Base-by-base conservation (phyloP, 2,888 invertebrate species). In the Sturmia bella region DNA sequence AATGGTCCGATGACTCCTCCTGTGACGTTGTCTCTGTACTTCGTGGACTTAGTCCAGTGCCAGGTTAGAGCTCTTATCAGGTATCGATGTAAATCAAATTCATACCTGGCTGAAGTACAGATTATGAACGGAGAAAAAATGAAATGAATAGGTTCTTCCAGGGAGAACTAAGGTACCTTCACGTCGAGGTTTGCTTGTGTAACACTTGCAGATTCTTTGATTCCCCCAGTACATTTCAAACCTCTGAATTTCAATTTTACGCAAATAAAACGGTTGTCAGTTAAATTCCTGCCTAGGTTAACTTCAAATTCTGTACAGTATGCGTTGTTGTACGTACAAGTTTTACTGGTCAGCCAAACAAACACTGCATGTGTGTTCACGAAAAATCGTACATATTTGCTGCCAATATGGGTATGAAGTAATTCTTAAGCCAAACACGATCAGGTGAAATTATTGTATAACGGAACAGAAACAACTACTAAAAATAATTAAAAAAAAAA, bases 351-450 rank as follows among this genome's bases (percentile, higher is more conserved):
- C 37, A 39, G 63, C 37, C 9, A 32, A 13, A 2, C 43, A 54
- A 52, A 59, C n/a, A n/a, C n/a, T 21, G 19, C 5, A n/a, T n/a
- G 19, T 50, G 11, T 37, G 39, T 21, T 11, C 17, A 54, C 37
- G 12, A 27, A 45, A 3, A 41, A 13, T 7, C 32, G 37, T 43
- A 5, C 4, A 57, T 43, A 13, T 32, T 17, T n/a, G 21, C 0
- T 3, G 63, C 57, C 61, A 48, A 57, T n/a, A 70, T 52, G 57
- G 41, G 45, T 64, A 78, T 72, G 59, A 82, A 78, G 82, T 78
- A 82, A 82, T 82, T 82, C 74, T 78, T 78, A 82, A 37, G 78
- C 82, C 64, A 82, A 69, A 78, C 82, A 82, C 82, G 82, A 82
- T 66, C 59, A 48, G 72, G 82, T 82, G 78, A 82, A 82, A 82